Evolutionary conservation across 2,888 invertebrate genomes (phyloP), one percentile per base, ranked within the genome.

Genomic region (Crocallis elinguaria): DNA sequence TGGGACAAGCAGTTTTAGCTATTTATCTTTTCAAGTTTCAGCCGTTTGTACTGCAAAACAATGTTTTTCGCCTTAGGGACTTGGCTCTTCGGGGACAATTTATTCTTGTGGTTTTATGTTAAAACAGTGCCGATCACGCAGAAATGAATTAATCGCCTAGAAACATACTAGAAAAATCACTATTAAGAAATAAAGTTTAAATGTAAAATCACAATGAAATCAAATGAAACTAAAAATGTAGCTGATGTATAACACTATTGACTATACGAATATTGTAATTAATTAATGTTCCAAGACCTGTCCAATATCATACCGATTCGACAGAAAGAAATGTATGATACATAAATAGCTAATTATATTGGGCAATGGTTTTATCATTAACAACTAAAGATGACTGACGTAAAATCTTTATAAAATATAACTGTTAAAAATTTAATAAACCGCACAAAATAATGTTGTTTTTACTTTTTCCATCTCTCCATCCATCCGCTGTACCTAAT

Each of bases 351-450:
- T 52, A 42, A 16, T 35, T 42, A 48, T 45, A 55, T 56, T 52
- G 51, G 49, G 60, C 54, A 62, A 66, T 61, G 65, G 72, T 73
- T 71, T 57, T 60, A 58, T 58, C 48, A 60, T 55, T 60, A 69
- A 69, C 64, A 73, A 78, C 80, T 84, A 79, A 88, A 78, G 82
- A 86, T 86, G 91, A 91, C 91, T 91, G 91, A 90, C 80, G 84
- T 88, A 86, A 90, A 87, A 84, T 82, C 84, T 82, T 86, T 85
- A 60, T 57, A 58, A 59, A 51, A 80, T 80, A 86, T 82, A 77
- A 89, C 88, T 90, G 91, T 91, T 90, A 89, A 85, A 67, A 86
- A 88, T 85, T 89, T 78, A 91, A 87, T 91, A 90, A 90, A 91
- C 82, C 82, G 90, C 91, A 91, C 91, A 91, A 91, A 90, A 88